Base-by-base conservation (phyloP, 2,797 vertebrate genomes). In the Falco naumanni region DNA sequence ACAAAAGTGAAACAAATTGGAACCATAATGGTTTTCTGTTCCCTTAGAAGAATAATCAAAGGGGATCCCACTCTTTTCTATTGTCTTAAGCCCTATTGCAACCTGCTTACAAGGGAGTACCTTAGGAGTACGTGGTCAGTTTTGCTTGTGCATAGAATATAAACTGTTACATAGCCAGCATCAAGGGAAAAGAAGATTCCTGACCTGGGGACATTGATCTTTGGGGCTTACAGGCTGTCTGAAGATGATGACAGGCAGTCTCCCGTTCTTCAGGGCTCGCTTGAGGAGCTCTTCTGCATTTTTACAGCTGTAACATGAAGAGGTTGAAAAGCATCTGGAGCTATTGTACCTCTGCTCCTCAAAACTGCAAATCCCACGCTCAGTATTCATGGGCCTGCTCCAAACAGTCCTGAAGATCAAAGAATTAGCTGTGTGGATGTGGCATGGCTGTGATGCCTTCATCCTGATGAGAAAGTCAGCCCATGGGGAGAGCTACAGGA, bases 281-380 rank as follows among this genome's bases (percentile, higher is more conserved):
- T 78, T 1, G 5, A 74, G 65, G 72, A 84, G 50, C 48, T 43
- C 5, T 21, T 56, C 41, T 70, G 43, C 11, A 16, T 85, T 95
- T 89, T 83, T 25, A 57, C 71, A 41, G 50, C 64, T 83, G 25
- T 68, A 39, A 54, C 11, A 9, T 10, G 17, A 70, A 76, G 21
- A 71, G 26, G 70, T 93, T 85, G 90, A 82, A n/a, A 64, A 93
- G 61, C 61, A 86, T 34, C 89, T 94, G 72, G 50, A 92, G 14
- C 61, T 92, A 13, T 68, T 56, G 13, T 57, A 61, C 43, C 31
- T 84, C 65, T 84, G 70, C 59, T 87, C 57, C 61, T 82, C 70
- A 64, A 37, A 93, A 90, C 68, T 66, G 77, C 74, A 87, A 74
- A 72, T 89, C 26, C 29, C 39, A 51, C 37, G 15, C 37, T 77